Percentiles rank a stretch among this genome's conserved stretches.
phyloP scores from a whole-genome alignment of 2,113 vertebrate genomes.

The Apodemus sylvaticus region DNA sequence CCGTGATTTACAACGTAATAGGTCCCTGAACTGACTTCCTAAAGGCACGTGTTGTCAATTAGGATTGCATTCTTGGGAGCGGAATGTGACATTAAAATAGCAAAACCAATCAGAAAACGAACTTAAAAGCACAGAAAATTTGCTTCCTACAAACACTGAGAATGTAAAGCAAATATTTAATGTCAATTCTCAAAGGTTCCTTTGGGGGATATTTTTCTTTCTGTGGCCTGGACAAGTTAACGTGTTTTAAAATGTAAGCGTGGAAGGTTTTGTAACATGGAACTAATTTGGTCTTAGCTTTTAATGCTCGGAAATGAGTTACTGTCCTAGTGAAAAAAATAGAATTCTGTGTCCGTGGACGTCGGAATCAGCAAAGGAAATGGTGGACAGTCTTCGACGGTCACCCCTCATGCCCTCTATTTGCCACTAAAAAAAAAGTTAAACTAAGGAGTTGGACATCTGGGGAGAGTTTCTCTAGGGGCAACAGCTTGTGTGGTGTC shows the following conservation, averaged over 20 bases:
- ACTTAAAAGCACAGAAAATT: constrained; percentile 43
- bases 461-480: background rate
- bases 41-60: constrained; percentile 34
- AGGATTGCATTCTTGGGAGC: constrained; percentile 55
- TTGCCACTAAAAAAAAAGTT: background rate
- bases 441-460: background rate
- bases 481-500: background rate
- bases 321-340: constrained; percentile 24
- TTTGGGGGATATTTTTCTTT: constrained; percentile 53
- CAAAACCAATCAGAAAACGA: constrained; percentile 62
- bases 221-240: constrained; percentile 51
- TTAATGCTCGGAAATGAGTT: constrained; percentile 32
- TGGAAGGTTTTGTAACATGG: constrained; percentile 4
- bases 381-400: background rate
- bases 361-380: constrained; percentile 4
- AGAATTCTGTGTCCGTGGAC: background rate
- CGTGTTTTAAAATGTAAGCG: constrained; percentile 20
- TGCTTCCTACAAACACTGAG: constrained; percentile 51
- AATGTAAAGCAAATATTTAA: constrained; percentile 63
- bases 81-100: constrained; percentile 55
- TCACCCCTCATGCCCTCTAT: background rate
- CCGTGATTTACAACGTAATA: constrained; percentile 14
- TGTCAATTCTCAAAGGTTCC: constrained; percentile 44
- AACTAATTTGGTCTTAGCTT: constrained; percentile 41
- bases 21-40: constrained; percentile 21